Evolutionary conservation across 2,888 invertebrate species (phyloP).

Genomic region (Megalurothrips usitatus): DNA sequence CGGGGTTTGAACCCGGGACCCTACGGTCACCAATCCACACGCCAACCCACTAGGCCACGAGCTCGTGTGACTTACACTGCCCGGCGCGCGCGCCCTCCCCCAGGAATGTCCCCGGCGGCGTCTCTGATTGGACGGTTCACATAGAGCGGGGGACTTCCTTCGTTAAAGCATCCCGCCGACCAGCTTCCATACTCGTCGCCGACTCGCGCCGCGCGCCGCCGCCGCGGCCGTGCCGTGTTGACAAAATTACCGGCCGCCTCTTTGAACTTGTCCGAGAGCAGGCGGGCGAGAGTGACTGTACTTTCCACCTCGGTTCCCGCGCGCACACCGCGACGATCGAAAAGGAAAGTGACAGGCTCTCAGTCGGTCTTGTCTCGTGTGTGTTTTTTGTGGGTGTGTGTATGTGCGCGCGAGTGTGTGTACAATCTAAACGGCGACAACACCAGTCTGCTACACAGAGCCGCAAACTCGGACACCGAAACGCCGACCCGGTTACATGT

Average conservation of each 20-base stretch:
- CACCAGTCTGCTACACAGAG: no score
- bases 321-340: background rate
- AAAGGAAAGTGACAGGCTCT: slow-evolving; percentile 13
- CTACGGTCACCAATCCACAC: no score
- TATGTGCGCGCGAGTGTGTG: no score
- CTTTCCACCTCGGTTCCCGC: slow-evolving; percentile 1
- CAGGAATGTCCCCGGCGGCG: background rate
- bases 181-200: slow-evolving; percentile 11
- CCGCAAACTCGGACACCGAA: no score
- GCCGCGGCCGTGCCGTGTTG: background rate
- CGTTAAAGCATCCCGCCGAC: slow-evolving; percentile 23
- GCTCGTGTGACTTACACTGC: background rate
- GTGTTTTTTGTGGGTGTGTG: no score
- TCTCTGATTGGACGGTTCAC: slow-evolving; percentile 8
- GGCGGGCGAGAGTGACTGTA: slow-evolving; percentile 13
- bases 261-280: slow-evolving; percentile 11
- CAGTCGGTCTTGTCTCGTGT: no score
- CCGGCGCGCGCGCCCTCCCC: background rate
- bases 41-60: background rate
- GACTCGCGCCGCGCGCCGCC: background rate
- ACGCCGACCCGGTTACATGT: background rate
- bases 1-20: no score
- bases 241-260: slow-evolving; percentile 19
- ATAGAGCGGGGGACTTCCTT: background rate
- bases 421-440: background rate